Base-by-base conservation (phyloP, 2,888 invertebrate genomes). In the Eristalis intricaria region DNA sequence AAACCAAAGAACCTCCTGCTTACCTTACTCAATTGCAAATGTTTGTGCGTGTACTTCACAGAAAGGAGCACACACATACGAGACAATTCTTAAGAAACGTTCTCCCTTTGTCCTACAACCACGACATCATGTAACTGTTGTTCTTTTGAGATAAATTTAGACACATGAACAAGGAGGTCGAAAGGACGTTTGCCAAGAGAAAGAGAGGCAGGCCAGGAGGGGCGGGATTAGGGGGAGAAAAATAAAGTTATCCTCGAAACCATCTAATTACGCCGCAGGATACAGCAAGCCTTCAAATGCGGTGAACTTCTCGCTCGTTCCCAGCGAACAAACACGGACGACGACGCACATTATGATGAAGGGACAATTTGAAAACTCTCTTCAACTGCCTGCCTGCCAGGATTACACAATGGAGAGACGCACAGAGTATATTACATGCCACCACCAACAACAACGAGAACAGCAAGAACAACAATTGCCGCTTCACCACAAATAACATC, bases 341-440 rank as follows among this genome's bases (percentile, higher is more conserved):
- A 80, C 60, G 60, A 19, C 65, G 73, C 73, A 38, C 58, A 65
- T 64, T 65, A 81, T 38, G 64, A 63, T 66, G 19, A 73, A 85
- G 69, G 73, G 73, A 82, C 81, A 77, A 85, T 85, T 85, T 81
- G 68, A 76, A 84, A 76, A 50, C 19, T 85, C 73, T 81, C 76
- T 32, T 76, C 64, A 71, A 85, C 81, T 85, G 32, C 32, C 32
- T 8, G 32, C 32, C 32, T 10, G 84, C 63, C 71, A 81, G 43
- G 50, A 63, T 81, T 76, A 50, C 50, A 84, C 75, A 84, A 84
- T 81, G 70, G 61, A 40, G 60, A 66, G 70, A 70, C 19, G 50
- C 7, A 32, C 32, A 32, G 32, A 84, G 68, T 75, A 64, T 75
- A 81, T 81, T 81, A 81, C 81, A 77, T 75, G 85, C 76, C 38